Evolutionary conservation across 2,888 invertebrate species (phyloP), one percentile per base, ranked within the genome.

Genomic region (Acronicta aceris): DNA sequence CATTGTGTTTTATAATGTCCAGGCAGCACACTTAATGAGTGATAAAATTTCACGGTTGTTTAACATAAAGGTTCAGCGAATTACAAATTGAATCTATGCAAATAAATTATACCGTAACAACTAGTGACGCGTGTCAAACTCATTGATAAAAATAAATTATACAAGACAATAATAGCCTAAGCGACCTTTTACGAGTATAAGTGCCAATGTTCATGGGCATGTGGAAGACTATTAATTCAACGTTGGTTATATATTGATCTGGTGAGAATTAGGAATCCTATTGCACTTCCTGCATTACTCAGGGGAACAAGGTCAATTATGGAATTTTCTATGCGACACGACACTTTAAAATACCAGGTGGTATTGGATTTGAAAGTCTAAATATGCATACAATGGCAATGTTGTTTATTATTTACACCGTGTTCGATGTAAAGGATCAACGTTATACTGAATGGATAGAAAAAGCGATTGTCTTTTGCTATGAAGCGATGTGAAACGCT

Each of bases 71-170:
- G 77, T 77, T 77, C 62, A 67, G 64, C 73, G 45, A 63, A 64
- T 73, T 65, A 76, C 71, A 76, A 81, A 80, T 64, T 65, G 60
- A 71, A 75, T 74, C 69, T 73, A 81, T 77, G 80, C 78, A 82
- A 74, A 81, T 64, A 83, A 83, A 62, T 83, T 66, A 73, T 82
- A 88, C 84, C 87, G 87, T 85, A 81, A 84, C 86, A 76, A 62
- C 69, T 79, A 85, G 61, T 83, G 88, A 87, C 86, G 90, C 90
- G 88, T 89, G 84, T 86, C 92, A 86, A 85, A 86, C 88, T 88
- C 90, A 91, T 91, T 91, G 91, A 91, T 91, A 89, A 87, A 89
- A 87, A 89, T 89, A 91, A 89, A 87, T 88, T 80, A 73, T 66
- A 64, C 76, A 62, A 75, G 72, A 72, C 72, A 81, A 83, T 83